Percentiles rank a stretch among this genome's conserved stretches.
Evolutionary conservation across 2,888 invertebrate genomes (phyloP).

Genomic region (Phaedon cochleariae): DNA sequence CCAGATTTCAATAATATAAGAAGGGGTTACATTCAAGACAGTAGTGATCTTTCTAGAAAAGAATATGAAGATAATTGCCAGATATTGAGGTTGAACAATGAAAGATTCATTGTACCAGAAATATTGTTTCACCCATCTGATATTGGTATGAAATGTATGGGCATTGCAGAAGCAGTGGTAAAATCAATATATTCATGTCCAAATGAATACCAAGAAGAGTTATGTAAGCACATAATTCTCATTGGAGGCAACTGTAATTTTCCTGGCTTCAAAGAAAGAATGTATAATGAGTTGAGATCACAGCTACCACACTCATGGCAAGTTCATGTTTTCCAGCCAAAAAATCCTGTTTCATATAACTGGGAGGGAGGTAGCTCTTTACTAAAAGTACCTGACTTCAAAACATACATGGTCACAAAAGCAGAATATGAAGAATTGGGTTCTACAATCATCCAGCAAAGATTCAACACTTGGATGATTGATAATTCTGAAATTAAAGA

Average conservation of each 20-base stretch:
- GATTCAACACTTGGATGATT: constrained; percentile 63
- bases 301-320: constrained; percentile 80
- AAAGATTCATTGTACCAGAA: constrained; percentile 95
- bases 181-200: constrained; percentile 80
- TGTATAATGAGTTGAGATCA: constrained; percentile 80
- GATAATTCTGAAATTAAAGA: constrained; percentile 37
- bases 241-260: constrained; percentile 84
- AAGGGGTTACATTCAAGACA: constrained; percentile 69
- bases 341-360: constrained; percentile 81
- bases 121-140: constrained; percentile 94
- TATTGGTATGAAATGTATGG: constrained; percentile 90
- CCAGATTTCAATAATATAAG: constrained; percentile 94
- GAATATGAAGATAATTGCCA: constrained; percentile 65
- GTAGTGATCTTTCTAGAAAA: constrained; percentile 42
- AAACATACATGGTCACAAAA: constrained; percentile 76
- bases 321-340: constrained; percentile 75
- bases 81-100: constrained; percentile 88
- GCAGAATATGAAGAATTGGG: constrained; percentile 93
- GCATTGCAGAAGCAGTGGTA: constrained; percentile 88
- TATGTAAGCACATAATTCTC: constrained; percentile 84
- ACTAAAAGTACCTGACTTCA: constrained; percentile 77
- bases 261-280: constrained; percentile 82
- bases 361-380: constrained; percentile 90
- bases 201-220: constrained; percentile 75
- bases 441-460: constrained; percentile 70